These are phyloP conservation scores for Papilio glaucus DNA, from an alignment of 1,140 invertebrate species.

Conservation along the genomic window DNA sequence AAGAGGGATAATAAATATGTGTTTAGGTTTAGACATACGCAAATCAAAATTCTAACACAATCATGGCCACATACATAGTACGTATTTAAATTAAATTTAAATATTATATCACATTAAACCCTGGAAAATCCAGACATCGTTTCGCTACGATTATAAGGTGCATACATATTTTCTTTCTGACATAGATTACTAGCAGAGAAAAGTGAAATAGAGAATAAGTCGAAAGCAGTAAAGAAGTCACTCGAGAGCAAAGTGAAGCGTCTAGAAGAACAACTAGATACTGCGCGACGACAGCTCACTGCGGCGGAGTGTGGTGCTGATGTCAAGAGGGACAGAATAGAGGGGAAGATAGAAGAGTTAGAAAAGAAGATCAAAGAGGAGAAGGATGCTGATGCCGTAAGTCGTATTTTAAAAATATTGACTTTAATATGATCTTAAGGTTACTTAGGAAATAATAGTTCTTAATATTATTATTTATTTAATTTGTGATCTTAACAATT, in stretches of 20 bases:
- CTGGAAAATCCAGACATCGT: too few species aligned
- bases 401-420: conserved; percentile 4
- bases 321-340: conserved; percentile 61
- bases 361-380: conserved; percentile 58
- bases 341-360: conserved; percentile 61
- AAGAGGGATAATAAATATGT: too few species aligned
- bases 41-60: too few species aligned
- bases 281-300: conserved; percentile 53
- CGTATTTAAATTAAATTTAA: too few species aligned
- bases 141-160: too few species aligned
- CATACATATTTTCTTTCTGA: conserved; percentile 9
- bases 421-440: conserved; percentile 2
- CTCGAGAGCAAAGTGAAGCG: conserved; percentile 60
- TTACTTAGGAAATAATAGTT: not conserved
- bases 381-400: conserved; percentile 47
- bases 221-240: conserved; percentile 48
- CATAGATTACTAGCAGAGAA: conserved; percentile 68
- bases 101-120: too few species aligned
- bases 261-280: conserved; percentile 66
- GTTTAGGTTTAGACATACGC: too few species aligned
- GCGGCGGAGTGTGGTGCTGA: conserved; percentile 55
- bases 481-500: too few species aligned
- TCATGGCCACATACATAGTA: too few species aligned
- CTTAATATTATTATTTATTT: not conserved
- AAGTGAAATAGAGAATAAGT: conserved; percentile 58